These are phyloP conservation scores for Picus viridis DNA, from an alignment of 2,797 vertebrate species.

Conservation along the genomic window DNA sequence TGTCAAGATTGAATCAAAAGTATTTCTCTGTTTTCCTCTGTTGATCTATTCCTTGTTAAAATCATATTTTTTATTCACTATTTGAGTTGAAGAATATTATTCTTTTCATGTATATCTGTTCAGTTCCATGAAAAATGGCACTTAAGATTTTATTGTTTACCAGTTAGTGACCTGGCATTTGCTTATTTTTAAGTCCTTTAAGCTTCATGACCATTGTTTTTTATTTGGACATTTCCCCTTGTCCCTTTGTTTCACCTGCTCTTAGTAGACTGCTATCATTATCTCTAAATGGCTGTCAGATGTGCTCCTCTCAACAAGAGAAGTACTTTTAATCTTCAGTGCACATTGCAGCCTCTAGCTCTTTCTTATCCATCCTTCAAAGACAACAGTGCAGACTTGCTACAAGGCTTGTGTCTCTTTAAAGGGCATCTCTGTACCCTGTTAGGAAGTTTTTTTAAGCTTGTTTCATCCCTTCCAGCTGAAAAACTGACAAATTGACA, in stretches of 20 bases:
- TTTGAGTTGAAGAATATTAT: not conserved
- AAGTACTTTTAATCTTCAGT: conserved; percentile 66
- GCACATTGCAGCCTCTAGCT: not conserved
- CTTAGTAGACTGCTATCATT: conserved; percentile 54
- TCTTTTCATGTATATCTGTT: not conserved
- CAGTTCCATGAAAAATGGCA: not conserved
- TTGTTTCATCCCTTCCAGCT: not conserved
- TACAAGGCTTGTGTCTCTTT: not conserved
- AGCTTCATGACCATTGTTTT: not conserved
- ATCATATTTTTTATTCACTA: not conserved
- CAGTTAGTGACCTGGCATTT: not conserved
- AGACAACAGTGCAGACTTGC: conserved; percentile 34
- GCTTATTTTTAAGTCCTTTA: conserved; percentile 26
- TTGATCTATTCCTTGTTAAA: not conserved
- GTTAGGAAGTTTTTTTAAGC: not conserved
- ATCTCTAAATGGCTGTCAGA: conserved; percentile 56
- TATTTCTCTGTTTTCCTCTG: not conserved
- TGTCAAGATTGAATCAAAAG: not conserved
- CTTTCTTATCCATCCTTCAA: conserved; percentile 50
- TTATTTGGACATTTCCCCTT: conserved; percentile 25
- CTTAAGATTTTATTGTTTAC: not conserved
- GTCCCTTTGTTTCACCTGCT: conserved; percentile 28
- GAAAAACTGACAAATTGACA: conserved; percentile 15
- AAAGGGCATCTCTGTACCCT: not conserved
- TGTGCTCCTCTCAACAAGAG: not conserved